Base-by-base conservation (phyloP, 2,113 vertebrate genomes). In the Sylvilagus bachmani region DNA sequence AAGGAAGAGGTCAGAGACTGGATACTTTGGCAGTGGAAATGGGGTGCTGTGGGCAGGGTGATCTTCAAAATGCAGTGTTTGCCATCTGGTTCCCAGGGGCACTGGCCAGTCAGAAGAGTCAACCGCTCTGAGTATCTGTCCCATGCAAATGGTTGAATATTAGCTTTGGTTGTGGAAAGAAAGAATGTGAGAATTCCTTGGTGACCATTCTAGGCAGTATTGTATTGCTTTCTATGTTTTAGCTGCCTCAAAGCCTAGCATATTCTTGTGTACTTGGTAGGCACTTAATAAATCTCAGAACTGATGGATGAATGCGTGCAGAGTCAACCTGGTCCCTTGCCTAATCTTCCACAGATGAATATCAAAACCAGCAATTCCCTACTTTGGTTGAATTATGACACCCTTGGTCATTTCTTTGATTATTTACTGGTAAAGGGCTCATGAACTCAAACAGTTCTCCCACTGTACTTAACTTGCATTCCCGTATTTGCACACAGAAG, bases 381-480 rank as follows among this genome's bases (percentile, higher is more conserved):
- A 6, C 96, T 88, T 89, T 44, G 86, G 82, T 82, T 84, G 86
- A 73, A 22, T 86, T 27, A n/a, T 44, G 66, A 82, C 21, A 61
- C 10, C 29, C n/a, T 73, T 85, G n/a, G 33, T 22, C 31, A n/a
- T 69, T 22, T 61, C 78, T 84, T 31, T 81, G 33, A n/a, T 70
- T 78, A 33, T 62, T 70, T 90, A 44, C 8, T 62, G 16, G 8
- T 27, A 31, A 33, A 25, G 51, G 36, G 2, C 3, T 79, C 25
- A 31, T 9, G 38, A 74, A 64, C 62, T 86, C 62, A 83, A 83
- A 66, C 8, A 67, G 2, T 67, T 89, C 36, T 73, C 27, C 36
- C 17, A 27, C 69, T 4, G 0, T 44, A 10, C 24, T 69, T 64
- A 36, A 19, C 36, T 88, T 77, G n/a, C 73, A 73, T 31, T 93